These are phyloP conservation scores for Streblospio benedicti DNA, from an alignment of 1,140 invertebrate genomes.

Conservation along the genomic window DNA sequence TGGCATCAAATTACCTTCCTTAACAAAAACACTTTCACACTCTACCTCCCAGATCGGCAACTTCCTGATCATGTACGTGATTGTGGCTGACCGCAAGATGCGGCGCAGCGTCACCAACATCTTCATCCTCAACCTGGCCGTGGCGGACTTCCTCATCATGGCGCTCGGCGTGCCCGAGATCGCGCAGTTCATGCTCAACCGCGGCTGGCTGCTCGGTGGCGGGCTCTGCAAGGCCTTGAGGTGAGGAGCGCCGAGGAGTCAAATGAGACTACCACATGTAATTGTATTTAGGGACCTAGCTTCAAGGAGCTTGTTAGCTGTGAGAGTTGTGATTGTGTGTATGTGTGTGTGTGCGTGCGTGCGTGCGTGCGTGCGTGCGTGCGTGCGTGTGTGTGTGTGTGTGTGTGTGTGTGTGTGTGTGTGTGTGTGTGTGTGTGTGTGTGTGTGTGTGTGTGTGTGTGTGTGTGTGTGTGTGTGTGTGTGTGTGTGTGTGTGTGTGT, in stretches of 20 bases:
- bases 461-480: conserved; percentile 2
- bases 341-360: too few species aligned
- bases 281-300: too few species aligned
- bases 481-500: conserved; percentile 5
- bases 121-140: conserved; percentile 46
- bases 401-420: conserved; percentile 5
- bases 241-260: too few species aligned
- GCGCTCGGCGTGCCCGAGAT: conserved; percentile 44
- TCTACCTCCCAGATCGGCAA: too few species aligned
- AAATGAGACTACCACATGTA: too few species aligned
- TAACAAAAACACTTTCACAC: too few species aligned
- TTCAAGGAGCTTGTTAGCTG: too few species aligned
- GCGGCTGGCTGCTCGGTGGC: conserved; percentile 41
- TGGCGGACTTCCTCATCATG: conserved; percentile 47
- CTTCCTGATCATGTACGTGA: conserved; percentile 40
- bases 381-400: conserved; percentile 6
- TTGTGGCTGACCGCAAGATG: conserved; percentile 43
- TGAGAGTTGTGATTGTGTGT: too few species aligned
- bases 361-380: too few species aligned
- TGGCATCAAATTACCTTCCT: too few species aligned
- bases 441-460: not conserved
- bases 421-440: not conserved
- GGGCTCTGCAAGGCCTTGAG: conserved; percentile 36
- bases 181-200: conserved; percentile 42
- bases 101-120: conserved; percentile 43